Percentiles rank a stretch among this genome's conserved stretches.
Evolutionary conservation across 1,140 invertebrate genomes (phyloP).

Genomic region (Eriocheir sinensis): DNA sequence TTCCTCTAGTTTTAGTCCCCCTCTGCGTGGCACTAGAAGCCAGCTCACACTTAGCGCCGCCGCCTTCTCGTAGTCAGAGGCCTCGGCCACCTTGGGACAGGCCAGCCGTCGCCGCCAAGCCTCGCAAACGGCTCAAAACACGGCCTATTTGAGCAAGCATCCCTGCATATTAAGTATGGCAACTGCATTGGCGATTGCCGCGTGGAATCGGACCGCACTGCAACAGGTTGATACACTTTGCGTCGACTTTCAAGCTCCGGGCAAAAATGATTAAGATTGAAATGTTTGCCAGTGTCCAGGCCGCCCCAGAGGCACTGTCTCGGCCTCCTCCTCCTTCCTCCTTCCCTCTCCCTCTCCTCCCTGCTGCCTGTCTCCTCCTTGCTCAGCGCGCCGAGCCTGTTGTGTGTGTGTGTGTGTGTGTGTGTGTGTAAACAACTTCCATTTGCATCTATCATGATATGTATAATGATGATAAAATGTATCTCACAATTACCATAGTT

Average conservation of each 20-base stretch:
- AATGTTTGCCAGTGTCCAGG: no score
- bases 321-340: slow-evolving; percentile 7
- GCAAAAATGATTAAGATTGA: not conserved
- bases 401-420: not conserved
- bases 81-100: not conserved
- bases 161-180: slow-evolving; percentile 41
- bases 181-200: slow-evolving; percentile 51
- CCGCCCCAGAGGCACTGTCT: no score
- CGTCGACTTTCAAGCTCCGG: not conserved
- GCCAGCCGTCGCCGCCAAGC: not conserved
- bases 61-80: not conserved
- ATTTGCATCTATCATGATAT: not conserved
- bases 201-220: not conserved
- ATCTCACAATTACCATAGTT: no score
- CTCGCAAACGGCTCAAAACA: not conserved
- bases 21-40: slow-evolving; percentile 29
- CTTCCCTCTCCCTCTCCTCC: slow-evolving; percentile 18
- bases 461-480: not conserved
- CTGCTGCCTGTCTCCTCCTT: not conserved
- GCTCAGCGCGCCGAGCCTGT: no score
- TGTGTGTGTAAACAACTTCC: not conserved
- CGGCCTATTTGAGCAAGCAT: not conserved
- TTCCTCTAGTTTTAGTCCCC: slow-evolving; percentile 37
- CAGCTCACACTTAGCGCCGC: not conserved
- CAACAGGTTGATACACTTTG: not conserved